A percentile compares a stretch with the other conserved stretches of the same genome.
phyloP scores from a whole-genome alignment of 2,113 vertebrate genomes.

The Carollia perspicillata region DNA sequence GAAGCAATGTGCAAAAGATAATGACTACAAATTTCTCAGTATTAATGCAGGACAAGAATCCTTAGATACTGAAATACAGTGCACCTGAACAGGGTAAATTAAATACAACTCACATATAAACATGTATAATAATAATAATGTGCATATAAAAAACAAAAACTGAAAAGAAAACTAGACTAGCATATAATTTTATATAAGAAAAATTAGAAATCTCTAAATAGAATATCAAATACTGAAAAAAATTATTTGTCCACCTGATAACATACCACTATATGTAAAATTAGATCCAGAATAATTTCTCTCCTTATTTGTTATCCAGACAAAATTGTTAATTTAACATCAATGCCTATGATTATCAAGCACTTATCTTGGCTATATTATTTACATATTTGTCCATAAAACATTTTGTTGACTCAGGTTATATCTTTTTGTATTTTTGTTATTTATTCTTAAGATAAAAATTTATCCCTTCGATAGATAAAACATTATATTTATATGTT shows the following conservation, averaged over 20 bases:
- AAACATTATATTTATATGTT: background rate
- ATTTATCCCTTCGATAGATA: background rate
- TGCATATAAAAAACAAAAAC: background rate
- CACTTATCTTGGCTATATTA: background rate
- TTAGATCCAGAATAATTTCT: background rate
- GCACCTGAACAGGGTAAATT: background rate
- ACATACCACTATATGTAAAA: background rate
- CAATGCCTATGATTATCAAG: background rate
- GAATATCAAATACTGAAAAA: background rate
- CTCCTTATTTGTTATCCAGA: background rate
- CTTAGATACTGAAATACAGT: background rate
- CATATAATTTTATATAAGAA: background rate
- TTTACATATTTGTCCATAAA: background rate
- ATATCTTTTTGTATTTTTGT: background rate
- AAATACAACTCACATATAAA: background rate
- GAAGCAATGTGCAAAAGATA: background rate
- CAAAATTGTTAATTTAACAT: background rate
- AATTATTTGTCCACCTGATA: background rate
- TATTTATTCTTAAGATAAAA: background rate
- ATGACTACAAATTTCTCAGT: background rate
- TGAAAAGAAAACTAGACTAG: background rate
- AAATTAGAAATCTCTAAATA: background rate
- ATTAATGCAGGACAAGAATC: background rate
- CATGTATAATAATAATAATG: background rate
- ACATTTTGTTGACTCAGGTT: background rate